Evolutionary conservation across 2,113 vertebrate species (phyloP), one percentile per base, ranked within the genome.

Genomic region (Dendrocopos noguchii): DNA sequence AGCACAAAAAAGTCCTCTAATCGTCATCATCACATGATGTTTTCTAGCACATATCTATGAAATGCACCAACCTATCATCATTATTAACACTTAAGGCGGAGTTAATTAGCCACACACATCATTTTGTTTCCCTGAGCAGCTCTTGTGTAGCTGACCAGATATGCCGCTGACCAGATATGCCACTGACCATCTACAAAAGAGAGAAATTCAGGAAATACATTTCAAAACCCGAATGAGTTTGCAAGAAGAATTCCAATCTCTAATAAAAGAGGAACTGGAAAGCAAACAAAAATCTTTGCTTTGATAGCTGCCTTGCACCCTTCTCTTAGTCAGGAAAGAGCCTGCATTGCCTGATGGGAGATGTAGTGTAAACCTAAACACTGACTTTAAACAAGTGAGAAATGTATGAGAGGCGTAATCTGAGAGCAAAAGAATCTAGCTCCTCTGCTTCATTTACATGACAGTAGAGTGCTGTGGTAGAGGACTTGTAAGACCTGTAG

Each of bases 201-300:
- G 2, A 14, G 4, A 4, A 75, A 71, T 22, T 42, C 0, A 0
- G 47, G 78, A 91, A 84, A 84, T 1, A 36, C 1, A 17, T 42
- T 81, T 86, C 39, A 20, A 65, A 53, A 4, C 7, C 11, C 42
- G 3, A 39, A 84, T 67, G 14, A 9, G 6, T 9, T 9, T n/a
- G 33, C 31, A 36, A 77, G 47, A 21, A 9, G 1, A 56, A 52
- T 53, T 78, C 31, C 25, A 33, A 6, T 14, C 15, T 3, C 42
- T 24, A 50, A 22, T 6, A 76, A 36, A 47, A 74, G 14, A 42
- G 4, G 4, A 70, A n/a, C 9, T 73, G 29, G 14, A 70, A 17
- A 4, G 27, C 39, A 39, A 39, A 53, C 25, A 3, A 73, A 61
- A 22, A 46, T 12, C 10, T 61, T 34, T 27, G 28, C n/a, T 28